Evolutionary conservation across 92 coral and sea anemone genomes (phyloP), one percentile per base, ranked within the genome.

Genomic region (Actinernus sp.): DNA sequence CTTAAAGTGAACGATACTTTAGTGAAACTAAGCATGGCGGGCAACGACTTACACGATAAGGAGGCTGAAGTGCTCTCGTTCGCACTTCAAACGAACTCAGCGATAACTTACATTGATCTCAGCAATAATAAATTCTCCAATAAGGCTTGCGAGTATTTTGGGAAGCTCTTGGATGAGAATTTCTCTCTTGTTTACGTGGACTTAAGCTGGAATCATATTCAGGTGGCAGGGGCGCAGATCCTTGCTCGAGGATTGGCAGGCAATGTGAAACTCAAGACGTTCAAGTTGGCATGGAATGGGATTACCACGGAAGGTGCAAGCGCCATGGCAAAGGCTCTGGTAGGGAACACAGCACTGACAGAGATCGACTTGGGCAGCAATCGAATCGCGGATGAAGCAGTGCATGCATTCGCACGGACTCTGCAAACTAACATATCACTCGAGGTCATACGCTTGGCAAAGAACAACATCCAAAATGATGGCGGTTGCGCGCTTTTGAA

Each of bases 151-250:
- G 86, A 75, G 60, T 75, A 21, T 19, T 65, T 90, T 18, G 81
- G 79, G 27, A 77, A 71, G 26, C 65, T 86, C 1, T 46, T 90
- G 17, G 97, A 86, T 19, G 97, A 86, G 56, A 90, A 75, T 64
- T 85, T 76, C 63, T 78, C 92, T 2, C 52, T 90, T 19, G 61
- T 62, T 2, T 60, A 76, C 24, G 51, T 90, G 64, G 83, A 90
- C 53, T 58, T 90, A 38, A 90, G 97, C 53, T 90, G 97, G 97
- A 90, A 90, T 38, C 97, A 90, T 70, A 81, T 90, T n/a, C 97
- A 86, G 46, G 72, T 56, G 19, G 46, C 40, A 9, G 97, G 97
- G 3, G 97, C 93, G 10, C 70, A 76, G 41, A 49, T 39, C 9
- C 82, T 90, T 6, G 89, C 89, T 7, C 67, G 68, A 28, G 97